phyloP scores from a whole-genome alignment of 92 coral and sea anemone species.

The Metridium senile region DNA sequence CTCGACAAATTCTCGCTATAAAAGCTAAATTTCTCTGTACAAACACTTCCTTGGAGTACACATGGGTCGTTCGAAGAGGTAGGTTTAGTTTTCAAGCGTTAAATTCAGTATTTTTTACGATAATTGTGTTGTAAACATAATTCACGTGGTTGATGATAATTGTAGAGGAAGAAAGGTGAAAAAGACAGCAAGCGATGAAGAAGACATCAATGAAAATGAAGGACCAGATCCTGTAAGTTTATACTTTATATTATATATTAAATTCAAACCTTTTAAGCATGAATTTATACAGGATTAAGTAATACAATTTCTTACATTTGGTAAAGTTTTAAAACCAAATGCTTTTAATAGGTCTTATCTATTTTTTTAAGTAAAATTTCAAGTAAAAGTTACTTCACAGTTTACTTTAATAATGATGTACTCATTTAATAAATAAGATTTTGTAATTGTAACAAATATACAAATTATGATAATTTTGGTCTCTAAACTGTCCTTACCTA shows the following conservation, averaged over 20 bases:
- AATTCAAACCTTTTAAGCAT: not conserved
- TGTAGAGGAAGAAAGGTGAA: constrained; percentile 52
- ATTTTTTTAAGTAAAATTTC: too few relatives aligned
- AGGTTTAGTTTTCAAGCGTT: not conserved
- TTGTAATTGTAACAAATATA: too few relatives aligned
- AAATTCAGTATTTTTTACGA: not conserved
- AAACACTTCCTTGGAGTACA: not conserved
- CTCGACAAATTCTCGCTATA: not conserved
- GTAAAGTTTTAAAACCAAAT: too few relatives aligned
- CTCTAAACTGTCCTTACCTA: not conserved
- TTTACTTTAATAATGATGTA: too few relatives aligned
- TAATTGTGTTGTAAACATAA: not conserved
- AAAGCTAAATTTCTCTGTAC: not conserved
- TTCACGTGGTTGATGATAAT: not conserved
- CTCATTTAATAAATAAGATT: too few relatives aligned
- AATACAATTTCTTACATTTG: too few relatives aligned
- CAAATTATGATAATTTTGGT: too few relatives aligned
- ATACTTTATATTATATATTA: not conserved
- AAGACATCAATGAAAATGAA: constrained; percentile 50
- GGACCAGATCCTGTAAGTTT: constrained; percentile 80
- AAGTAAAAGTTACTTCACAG: too few relatives aligned
- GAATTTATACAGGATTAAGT: too few relatives aligned
- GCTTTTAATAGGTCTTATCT: too few relatives aligned
- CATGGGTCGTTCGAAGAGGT: constrained; percentile 81
- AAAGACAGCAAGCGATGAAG: constrained; percentile 42